A percentile compares a stretch with the other conserved stretches of the same genome.
Conservation (phyloP, 1,140 invertebrate genomes). For the Sitobion miscanthi region DNA sequence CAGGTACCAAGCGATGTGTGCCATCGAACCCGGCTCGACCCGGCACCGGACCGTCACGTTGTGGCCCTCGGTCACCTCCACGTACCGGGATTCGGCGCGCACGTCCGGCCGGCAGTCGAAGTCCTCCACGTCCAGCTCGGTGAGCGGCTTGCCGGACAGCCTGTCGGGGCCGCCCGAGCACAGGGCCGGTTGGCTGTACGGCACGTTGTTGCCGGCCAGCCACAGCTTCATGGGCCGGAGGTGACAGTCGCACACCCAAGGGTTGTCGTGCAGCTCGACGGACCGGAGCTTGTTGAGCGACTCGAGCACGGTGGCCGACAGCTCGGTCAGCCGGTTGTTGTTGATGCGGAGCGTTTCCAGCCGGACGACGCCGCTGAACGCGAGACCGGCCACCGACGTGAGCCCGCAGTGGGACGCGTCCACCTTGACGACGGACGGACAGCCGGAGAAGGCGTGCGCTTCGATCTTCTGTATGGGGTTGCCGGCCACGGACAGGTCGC, state of each 20-base stretch:
- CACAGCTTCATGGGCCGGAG: conserved; percentile 80
- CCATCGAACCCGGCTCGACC: conserved; percentile 71
- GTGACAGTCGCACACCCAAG: conserved; percentile 88
- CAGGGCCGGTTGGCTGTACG: conserved; percentile 74
- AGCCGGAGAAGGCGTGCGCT: conserved; percentile 75
- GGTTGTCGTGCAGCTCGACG: conserved; percentile 80
- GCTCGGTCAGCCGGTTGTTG: conserved; percentile 72
- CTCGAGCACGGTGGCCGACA: conserved; percentile 69
- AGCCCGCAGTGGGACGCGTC: conserved; percentile 79
- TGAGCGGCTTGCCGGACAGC: conserved; percentile 74
- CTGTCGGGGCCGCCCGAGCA: conserved; percentile 73
- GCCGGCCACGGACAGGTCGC: conserved; percentile 74
- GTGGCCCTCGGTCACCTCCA: conserved; percentile 78
- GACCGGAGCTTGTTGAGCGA: conserved; percentile 73
- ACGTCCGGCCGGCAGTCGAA: conserved; percentile 87
- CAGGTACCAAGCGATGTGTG: conserved; percentile 85
- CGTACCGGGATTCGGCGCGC: conserved; percentile 74
- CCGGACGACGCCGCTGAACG: conserved; percentile 73
- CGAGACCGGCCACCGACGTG: conserved; percentile 70
- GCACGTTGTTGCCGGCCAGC: conserved; percentile 72
- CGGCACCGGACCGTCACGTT: conserved; percentile 72
- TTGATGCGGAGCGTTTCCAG: conserved; percentile 74
- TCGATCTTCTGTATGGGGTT: conserved; percentile 78
- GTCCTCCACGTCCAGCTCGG: conserved; percentile 72
- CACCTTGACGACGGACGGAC: conserved; percentile 76